Percentiles rank a stretch among this genome's conserved stretches.
These are phyloP conservation scores for Pelodiscus sinensis DNA, from an alignment of 2,113 vertebrate genomes.

Conservation along the genomic window DNA sequence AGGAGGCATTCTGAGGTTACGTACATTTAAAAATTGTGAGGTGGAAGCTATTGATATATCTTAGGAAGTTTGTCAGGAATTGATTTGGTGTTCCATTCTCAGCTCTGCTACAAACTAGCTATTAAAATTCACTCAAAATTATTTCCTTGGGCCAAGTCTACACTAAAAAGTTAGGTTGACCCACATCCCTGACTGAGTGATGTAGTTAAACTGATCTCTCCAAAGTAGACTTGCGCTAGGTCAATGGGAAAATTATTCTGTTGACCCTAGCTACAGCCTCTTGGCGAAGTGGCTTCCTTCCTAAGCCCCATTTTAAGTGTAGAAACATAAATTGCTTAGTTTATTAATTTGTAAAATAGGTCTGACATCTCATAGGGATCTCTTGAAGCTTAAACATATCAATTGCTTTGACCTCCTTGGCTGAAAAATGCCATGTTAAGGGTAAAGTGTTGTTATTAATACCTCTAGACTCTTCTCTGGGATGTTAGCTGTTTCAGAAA, in stretches of 20 bases:
- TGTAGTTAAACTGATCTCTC: neutral
- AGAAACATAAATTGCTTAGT: neutral
- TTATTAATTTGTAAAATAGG: neutral
- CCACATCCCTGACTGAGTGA: neutral
- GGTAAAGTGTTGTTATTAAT: neutral
- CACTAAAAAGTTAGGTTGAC: neutral
- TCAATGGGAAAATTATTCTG: neutral
- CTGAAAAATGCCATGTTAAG: neutral
- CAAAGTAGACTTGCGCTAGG: neutral
- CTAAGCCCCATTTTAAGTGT: neutral
- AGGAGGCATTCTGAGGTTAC: neutral
- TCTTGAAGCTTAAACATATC: neutral
- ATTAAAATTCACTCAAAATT: neutral
- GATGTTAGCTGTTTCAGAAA: neutral
- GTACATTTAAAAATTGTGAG: neutral
- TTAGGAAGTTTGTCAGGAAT: neutral
- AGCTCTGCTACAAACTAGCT: neutral
- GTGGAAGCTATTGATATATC: neutral
- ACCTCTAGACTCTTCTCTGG: neutral
- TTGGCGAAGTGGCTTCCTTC: neutral
- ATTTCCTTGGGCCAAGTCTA: neutral
- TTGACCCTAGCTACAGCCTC: neutral
- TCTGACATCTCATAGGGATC: neutral
- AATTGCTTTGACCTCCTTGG: neutral
- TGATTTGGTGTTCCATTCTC: neutral